phyloP scores from a whole-genome alignment of 2,797 vertebrate species.

The Lycodopsis pacificus region DNA sequence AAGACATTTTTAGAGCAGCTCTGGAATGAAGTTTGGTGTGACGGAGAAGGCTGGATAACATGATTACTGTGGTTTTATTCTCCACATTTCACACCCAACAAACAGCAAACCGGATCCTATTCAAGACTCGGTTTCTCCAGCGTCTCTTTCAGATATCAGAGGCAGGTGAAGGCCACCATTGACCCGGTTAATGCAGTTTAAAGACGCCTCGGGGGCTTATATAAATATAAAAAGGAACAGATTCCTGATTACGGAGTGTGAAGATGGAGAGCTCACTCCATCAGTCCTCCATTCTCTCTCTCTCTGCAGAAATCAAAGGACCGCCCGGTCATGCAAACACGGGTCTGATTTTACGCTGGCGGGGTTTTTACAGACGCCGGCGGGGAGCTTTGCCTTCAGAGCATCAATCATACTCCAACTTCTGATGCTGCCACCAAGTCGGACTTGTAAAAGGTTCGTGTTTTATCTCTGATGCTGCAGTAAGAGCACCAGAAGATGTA shows the following conservation, averaged over 20 bases:
- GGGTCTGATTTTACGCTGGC: constrained; percentile 60
- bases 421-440: not conserved
- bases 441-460: constrained; percentile 37
- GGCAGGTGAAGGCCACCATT: constrained; percentile 23
- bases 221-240: constrained; percentile 5
- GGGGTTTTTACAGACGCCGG: constrained; percentile 44
- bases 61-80: not conserved
- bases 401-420: constrained; percentile 46
- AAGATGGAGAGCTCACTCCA: constrained; percentile 16
- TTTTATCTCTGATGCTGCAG: constrained; percentile 7
- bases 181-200: not conserved
- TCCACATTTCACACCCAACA: not conserved
- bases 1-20: not conserved
- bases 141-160: not conserved
- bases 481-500: not conserved
- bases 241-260: constrained; percentile 26
- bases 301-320: constrained; percentile 47
- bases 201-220: not conserved
- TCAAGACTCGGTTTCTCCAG: no score
- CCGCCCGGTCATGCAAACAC: constrained; percentile 61
- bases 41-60: no score
- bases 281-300: constrained; percentile 31
- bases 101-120: not conserved
- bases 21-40: not conserved
- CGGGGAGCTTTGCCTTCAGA: not conserved